phyloP scores from a whole-genome alignment of 2,113 vertebrate genomes.

The Chloropsis cyanopogon region DNA sequence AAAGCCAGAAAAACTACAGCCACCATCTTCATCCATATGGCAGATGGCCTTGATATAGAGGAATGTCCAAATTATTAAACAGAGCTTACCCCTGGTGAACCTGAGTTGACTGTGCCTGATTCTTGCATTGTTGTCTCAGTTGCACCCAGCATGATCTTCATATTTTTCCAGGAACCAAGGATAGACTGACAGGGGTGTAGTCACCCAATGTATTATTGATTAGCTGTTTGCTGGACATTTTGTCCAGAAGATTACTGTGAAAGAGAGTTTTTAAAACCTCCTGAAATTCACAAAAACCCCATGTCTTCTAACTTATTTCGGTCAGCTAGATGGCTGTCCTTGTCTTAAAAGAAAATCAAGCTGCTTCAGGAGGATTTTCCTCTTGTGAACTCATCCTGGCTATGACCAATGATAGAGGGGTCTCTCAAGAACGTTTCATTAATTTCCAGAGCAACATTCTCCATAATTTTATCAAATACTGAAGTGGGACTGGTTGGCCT shows the following conservation, averaged over 20 bases:
- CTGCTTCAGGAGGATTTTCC: neutral
- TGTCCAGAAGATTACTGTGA: neutral
- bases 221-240: neutral
- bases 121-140: neutral
- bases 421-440: neutral
- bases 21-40: neutral
- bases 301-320: neutral
- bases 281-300: neutral
- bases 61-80: neutral
- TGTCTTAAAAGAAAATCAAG: neutral
- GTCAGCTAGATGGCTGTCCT: neutral
- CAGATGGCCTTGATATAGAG: neutral
- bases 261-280: neutral
- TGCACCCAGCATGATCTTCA: neutral
- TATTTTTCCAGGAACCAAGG: neutral
- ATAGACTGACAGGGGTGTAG: neutral
- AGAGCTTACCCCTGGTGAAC: neutral
- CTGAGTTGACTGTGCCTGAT: neutral
- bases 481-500: neutral
- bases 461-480: neutral
- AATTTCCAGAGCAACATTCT: neutral
- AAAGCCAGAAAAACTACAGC: neutral
- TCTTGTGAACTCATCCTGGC: neutral
- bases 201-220: neutral
- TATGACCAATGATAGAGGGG: neutral